These are phyloP conservation scores for Limnephilus auricula DNA, from an alignment of 2,888 invertebrate genomes.

Conservation along the genomic window DNA sequence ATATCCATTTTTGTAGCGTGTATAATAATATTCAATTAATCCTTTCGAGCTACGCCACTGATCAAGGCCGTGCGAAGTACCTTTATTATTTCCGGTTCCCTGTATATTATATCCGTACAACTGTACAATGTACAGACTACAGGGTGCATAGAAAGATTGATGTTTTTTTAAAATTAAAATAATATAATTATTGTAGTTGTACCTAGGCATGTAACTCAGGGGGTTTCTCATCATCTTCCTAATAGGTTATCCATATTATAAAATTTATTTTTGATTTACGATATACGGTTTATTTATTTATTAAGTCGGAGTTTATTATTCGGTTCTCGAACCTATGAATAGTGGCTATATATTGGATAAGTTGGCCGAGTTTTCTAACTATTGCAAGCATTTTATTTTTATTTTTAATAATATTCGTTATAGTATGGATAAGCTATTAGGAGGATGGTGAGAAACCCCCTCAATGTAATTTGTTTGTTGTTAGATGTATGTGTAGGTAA, in stretches of 20 bases:
- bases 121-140: neutral
- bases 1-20: neutral
- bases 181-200: neutral
- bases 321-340: too few species aligned
- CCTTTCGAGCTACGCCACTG: neutral
- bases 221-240: too few species aligned
- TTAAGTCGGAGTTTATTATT: too few species aligned
- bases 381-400: too few species aligned
- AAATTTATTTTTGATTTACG: too few species aligned
- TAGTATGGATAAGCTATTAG: too few species aligned
- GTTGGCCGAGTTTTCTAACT: too few species aligned
- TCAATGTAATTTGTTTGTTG: neutral
- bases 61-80: neutral
- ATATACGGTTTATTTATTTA: too few species aligned
- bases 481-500: neutral
- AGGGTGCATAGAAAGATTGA: neutral
- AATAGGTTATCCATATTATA: too few species aligned
- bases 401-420: too few species aligned
- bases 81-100: neutral
- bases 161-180: neutral
- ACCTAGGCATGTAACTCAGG: neutral
- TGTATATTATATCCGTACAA: neutral
- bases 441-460: too few species aligned
- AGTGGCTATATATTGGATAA: too few species aligned
- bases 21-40: neutral